Conservation (phyloP, 2,113 vertebrate genomes). For the Peromyscus maniculatus region DNA sequence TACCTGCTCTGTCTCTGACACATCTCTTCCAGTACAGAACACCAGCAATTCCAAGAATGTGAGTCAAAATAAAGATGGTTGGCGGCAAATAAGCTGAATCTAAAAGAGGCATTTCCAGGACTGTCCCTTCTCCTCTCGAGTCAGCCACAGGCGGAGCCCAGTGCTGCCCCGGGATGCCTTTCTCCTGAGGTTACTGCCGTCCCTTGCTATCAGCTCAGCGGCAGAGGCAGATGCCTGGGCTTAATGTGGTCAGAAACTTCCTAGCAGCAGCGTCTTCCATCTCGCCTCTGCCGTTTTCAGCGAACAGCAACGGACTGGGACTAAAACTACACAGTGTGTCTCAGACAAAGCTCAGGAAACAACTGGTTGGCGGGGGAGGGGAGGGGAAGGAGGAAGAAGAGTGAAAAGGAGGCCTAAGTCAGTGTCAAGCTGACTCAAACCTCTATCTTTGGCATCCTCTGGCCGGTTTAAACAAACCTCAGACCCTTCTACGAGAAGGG, state of each 20-base stretch:
- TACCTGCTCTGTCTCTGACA: conserved; percentile 86
- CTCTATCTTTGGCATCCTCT: conserved; percentile 83
- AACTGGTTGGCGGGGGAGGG: conserved; percentile 64
- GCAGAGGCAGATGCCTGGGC: neutral
- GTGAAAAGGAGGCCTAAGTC: conserved; percentile 66
- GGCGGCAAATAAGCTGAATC: conserved; percentile 86
- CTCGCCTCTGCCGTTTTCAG: conserved; percentile 55
- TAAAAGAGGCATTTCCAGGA: conserved; percentile 86
- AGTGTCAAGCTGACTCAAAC: conserved; percentile 83
- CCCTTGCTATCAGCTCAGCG: conserved; percentile 72
- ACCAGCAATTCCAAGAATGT: conserved; percentile 88
- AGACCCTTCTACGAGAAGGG: conserved; percentile 34
- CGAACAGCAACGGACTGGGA: neutral
- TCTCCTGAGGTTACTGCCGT: conserved; percentile 71
- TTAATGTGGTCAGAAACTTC: conserved; percentile 76
- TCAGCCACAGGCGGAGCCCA: conserved; percentile 60
- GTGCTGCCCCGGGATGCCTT: conserved; percentile 50
- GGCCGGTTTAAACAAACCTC: conserved; percentile 82
- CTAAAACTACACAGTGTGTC: conserved; percentile 64
- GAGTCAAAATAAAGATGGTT: conserved; percentile 86
- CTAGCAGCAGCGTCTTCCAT: conserved; percentile 73
- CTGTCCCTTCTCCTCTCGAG: conserved; percentile 53
- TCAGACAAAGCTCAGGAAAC: conserved; percentile 76
- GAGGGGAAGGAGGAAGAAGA: conserved; percentile 70
- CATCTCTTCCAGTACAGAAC: conserved; percentile 87